Base-by-base conservation (phyloP, 2,113 vertebrate genomes). In the Pogona vitticeps region DNA sequence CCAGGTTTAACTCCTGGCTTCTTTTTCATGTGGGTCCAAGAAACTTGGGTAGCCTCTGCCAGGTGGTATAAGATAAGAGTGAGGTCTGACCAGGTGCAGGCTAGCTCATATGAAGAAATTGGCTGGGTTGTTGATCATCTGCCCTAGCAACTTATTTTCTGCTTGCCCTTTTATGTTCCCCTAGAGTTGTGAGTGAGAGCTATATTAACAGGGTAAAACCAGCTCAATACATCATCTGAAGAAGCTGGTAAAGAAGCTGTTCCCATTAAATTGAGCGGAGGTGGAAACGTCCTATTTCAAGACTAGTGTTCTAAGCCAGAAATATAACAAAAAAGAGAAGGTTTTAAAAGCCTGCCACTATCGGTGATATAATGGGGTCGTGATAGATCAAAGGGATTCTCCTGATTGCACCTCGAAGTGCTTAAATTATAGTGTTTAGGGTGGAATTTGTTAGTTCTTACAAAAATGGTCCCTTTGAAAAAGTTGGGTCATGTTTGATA, bases 211-310 rank as follows among this genome's bases (percentile, higher is more conserved):
- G 1, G 68, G 26, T 81, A 56, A 40, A 70, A 73, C 23, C 82
- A 15, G 42, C 77, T 89, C 88, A 86, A 40, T 79, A 26, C 31
- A 59, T 46, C 61, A 76, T 83, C 75, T 89, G 36, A 88, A 87
- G n/a, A 84, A 20, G 2, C n/a, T 86, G 40, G 4, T 52, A 76
- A 90, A 26, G 75, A 82, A 92, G 78, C 4, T 2, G 58, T 10
- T 79, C 0, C 0, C 8, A 23, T 77, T 86, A 84, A 86, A 81
- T 83, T 21, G 81, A 87, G 84, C 2, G 15, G 3, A 91, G 72
- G 56, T 40, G 72, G 71, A 61, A 88, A 56, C 81, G 10, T 85
- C 87, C 21, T 9, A 87, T 3, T 61, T 84, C 87, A 1, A 88
- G 81, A 90, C 33, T 63, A 73, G 46, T 65, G 2, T 21, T 26